Conservation (phyloP, 1,140 invertebrate genomes). For the Lasaia peninsularis region DNA sequence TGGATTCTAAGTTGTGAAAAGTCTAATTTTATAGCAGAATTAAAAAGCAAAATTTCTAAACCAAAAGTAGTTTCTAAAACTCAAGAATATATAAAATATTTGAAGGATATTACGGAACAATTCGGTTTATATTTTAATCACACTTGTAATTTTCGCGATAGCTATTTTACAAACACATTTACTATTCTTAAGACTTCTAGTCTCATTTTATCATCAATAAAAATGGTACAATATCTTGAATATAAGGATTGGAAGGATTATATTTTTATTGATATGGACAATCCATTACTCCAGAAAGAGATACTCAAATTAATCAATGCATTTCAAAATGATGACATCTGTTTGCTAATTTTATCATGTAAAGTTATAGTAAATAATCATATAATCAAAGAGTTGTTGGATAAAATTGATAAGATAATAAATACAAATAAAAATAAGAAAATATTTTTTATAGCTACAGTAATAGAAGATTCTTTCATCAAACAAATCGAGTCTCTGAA, state of each 20-base stretch:
- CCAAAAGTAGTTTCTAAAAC: not conserved
- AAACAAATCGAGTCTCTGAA: not conserved
- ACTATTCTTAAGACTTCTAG: not conserved
- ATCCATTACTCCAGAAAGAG: not conserved
- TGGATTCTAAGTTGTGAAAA: not conserved
- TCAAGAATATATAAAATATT: not conserved
- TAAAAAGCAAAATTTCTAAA: slow-evolving; percentile 1
- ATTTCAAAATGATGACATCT: not conserved
- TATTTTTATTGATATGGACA: not conserved
- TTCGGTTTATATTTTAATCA: not conserved
- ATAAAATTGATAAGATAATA: not conserved
- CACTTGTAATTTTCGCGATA: not conserved
- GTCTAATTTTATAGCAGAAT: not conserved
- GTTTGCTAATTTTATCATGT: not conserved
- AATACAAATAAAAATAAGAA: not conserved
- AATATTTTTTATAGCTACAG: not conserved
- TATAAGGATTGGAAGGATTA: not conserved
- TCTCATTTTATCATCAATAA: not conserved
- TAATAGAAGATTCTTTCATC: not conserved
- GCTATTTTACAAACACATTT: not conserved
- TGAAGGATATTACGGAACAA: not conserved
- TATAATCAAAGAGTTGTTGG: not conserved
- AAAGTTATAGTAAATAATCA: not conserved
- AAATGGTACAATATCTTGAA: not conserved
- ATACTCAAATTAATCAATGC: not conserved